These are phyloP conservation scores for Mastacembelus armatus DNA, from an alignment of 2,797 vertebrate genomes.

Conservation along the genomic window DNA sequence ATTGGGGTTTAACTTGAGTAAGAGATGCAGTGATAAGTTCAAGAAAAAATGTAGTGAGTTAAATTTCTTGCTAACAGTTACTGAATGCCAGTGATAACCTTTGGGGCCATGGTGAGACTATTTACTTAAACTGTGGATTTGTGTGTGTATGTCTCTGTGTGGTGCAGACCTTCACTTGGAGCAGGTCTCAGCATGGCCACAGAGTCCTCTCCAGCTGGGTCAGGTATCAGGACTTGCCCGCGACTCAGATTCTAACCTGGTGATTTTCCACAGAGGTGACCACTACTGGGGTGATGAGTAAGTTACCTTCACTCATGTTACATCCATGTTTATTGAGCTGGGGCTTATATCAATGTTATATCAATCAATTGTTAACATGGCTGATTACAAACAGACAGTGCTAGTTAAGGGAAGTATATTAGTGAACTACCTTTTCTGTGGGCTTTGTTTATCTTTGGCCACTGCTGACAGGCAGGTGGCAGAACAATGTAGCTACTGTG, in stretches of 20 bases:
- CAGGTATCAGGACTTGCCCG: constrained; percentile 95
- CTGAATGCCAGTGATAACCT: background rate
- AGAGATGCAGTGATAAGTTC: background rate
- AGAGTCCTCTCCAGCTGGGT: constrained; percentile 87
- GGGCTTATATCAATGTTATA: too few relatives aligned
- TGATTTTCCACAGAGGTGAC: constrained; percentile 96
- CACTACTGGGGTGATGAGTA: constrained; percentile 92
- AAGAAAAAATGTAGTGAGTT: background rate
- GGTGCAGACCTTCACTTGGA: constrained; percentile 88
- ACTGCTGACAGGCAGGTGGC: background rate
- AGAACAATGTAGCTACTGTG: background rate
- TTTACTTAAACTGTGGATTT: background rate
- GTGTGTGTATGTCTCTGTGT: constrained; percentile 25
- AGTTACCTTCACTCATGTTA: constrained; percentile 58
- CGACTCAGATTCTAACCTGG: constrained; percentile 89
- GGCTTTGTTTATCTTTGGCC: background rate
- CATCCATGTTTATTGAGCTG: too few relatives aligned
- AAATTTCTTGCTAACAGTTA: background rate
- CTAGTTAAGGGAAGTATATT: too few relatives aligned
- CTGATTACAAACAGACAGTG: background rate
- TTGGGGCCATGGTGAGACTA: too few relatives aligned
- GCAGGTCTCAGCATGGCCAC: constrained; percentile 89
- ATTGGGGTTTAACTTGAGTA: too few relatives aligned
- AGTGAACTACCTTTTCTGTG: background rate
- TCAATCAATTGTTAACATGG: too few relatives aligned